Evolutionary conservation across 2,888 invertebrate genomes (phyloP).

Genomic region (Ramazzottius varieornatus): DNA sequence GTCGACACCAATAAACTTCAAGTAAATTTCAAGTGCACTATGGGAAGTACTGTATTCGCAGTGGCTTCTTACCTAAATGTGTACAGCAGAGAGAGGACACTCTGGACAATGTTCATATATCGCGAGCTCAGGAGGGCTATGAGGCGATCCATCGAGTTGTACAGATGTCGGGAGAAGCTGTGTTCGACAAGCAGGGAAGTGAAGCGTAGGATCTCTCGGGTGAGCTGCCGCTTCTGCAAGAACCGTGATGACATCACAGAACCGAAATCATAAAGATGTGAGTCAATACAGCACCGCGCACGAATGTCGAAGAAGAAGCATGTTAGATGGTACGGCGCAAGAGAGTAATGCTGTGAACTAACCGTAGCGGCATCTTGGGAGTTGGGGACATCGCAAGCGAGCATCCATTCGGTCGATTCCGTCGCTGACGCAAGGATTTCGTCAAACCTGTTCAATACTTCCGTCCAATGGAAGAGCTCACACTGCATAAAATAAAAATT

Average conservation of each 20-base stretch:
- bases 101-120: slow-evolving; percentile 55
- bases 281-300: too few species aligned
- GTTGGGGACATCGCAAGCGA: slow-evolving; percentile 19
- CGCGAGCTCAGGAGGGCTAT: slow-evolving; percentile 45
- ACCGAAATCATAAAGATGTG: background rate
- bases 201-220: slow-evolving; percentile 48
- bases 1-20: too few species aligned
- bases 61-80: slow-evolving; percentile 35
- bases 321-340: too few species aligned
- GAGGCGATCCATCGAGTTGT: slow-evolving; percentile 61
- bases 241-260: background rate
- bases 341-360: too few species aligned
- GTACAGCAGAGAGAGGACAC: slow-evolving; percentile 53
- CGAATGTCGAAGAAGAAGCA: too few species aligned
- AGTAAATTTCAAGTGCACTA: too few species aligned
- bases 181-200: slow-evolving; percentile 58
- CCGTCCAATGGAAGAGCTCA: slow-evolving; percentile 24
- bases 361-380: background rate
- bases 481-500: slow-evolving; percentile 19
- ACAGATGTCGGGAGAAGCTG: slow-evolving; percentile 56
- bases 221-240: slow-evolving; percentile 37
- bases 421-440: slow-evolving; percentile 19
- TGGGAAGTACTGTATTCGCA: too few species aligned
- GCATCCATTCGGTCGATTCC: slow-evolving; percentile 15
- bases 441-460: slow-evolving; percentile 24